phyloP scores from a whole-genome alignment of 1,140 invertebrate genomes.

The Bombus sylvicola region DNA sequence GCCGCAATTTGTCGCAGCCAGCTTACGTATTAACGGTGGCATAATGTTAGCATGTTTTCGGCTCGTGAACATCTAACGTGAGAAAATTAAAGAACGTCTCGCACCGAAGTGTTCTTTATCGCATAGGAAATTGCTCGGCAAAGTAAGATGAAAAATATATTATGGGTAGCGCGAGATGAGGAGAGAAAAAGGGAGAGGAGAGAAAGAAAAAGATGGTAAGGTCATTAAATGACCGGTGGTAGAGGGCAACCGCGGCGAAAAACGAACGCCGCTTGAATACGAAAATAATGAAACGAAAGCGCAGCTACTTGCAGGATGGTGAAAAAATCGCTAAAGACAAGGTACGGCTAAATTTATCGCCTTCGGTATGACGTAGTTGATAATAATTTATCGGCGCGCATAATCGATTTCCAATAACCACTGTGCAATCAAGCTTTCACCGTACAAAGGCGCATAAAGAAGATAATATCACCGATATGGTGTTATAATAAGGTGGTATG shows the following conservation, averaged over 20 bases:
- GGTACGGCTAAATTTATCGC: conserved; percentile 32
- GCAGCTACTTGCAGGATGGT: background rate
- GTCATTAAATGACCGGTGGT: background rate
- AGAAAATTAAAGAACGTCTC: background rate
- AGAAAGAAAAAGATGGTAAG: background rate
- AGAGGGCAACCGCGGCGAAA: background rate
- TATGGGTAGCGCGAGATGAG: background rate
- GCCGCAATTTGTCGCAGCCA: fast-evolving
- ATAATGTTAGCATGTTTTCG: background rate
- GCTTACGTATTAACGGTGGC: background rate
- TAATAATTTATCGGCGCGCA: conserved; percentile 26
- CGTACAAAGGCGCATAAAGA: conserved; percentile 47
- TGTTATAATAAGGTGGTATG: conserved; percentile 58
- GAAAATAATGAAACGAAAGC: conserved; percentile 11
- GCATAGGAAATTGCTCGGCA: background rate
- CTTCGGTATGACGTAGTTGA: conserved; percentile 36
- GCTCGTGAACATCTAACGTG: background rate
- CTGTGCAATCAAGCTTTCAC: conserved; percentile 53
- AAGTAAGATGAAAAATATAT: too few species aligned
- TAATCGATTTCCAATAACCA: conserved; percentile 55
- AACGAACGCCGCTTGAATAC: background rate
- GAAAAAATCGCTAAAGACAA: conserved; percentile 24
- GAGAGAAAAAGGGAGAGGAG: background rate
- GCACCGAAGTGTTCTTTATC: background rate
- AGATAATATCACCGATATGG: conserved; percentile 55